Base-by-base conservation (phyloP, 2,888 invertebrate genomes). In the Iselma pallidipennis region DNA sequence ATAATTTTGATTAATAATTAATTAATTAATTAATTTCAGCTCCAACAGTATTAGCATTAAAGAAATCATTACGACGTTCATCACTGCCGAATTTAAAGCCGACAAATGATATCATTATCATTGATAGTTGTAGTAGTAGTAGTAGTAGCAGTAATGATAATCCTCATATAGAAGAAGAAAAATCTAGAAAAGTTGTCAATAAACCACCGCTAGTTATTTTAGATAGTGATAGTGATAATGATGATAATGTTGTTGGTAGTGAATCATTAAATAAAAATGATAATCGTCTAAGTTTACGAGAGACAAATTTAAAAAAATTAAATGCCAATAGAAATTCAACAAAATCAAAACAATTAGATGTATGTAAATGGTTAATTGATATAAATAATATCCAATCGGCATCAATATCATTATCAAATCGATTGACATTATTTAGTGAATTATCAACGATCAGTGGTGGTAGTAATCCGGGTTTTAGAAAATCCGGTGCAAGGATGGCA, bases 41-140 rank as follows among this genome's bases (percentile, higher is more conserved):
- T 52, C 73, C 74, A 26, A 72, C 74, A 28, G 71, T 70, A 63
- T 71, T 80, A 59, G 74, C 78, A 23, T 62, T 78, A 49, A 79
- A 72, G 62, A 76, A 71, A 57, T 70, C 75, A 61, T 66, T 80
- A 45, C 69, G 78, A 62, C 70, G 72, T 61, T 79, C 77, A 21
- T 68, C 72, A 23, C n/a, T 45, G 23, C 23, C 45, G 59, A 71
- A 12, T 70, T 69, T 59, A 72, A 78, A 56, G 37, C 56, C 52
- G 5, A 69, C 69, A 28, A 33, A 62, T 19, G 56, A 59, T 23
- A 45, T 45, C 2, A 45, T 65, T 45, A 49, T 57, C 42, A 66
- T 66, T 49, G 55, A 59, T 65, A 53, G 57, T 68, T 21, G 66
- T 68, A 50, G 52, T 33, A 21, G 58, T 57, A 54, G 45, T 59